A percentile compares a stretch with the other conserved stretches of the same genome.
Evolutionary conservation across 2,888 invertebrate genomes (phyloP).

Genomic region (Notocelia uddmanniana): DNA sequence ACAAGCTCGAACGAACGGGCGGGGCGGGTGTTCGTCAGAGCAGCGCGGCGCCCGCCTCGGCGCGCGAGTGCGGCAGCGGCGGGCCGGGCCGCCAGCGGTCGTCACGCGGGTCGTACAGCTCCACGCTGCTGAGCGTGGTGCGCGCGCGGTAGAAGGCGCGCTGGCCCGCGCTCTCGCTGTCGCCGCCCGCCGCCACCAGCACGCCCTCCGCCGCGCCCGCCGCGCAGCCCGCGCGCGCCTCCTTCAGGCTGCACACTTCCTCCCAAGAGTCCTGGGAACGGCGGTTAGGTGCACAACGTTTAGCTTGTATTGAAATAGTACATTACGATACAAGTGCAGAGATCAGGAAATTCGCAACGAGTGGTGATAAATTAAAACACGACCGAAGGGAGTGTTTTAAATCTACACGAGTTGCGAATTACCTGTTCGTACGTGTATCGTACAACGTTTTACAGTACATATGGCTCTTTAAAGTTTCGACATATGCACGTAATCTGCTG

Average conservation of each 20-base stretch:
- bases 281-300: too few relatives aligned
- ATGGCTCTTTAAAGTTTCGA: too few relatives aligned
- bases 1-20: too few relatives aligned
- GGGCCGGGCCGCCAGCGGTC: conserved; percentile 93
- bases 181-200: conserved; percentile 94
- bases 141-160: conserved; percentile 93
- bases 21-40: conserved; percentile 79
- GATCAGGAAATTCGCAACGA: too few relatives aligned
- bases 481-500: too few relatives aligned
- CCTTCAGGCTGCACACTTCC: conserved; percentile 89
- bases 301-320: too few relatives aligned
- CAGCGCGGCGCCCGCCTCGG: conserved; percentile 95
- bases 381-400: too few relatives aligned
- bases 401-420: too few relatives aligned
- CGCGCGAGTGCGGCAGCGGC: conserved; percentile 92
- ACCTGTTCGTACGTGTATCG: too few relatives aligned
- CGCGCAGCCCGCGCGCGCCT: conserved; percentile 93
- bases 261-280: conserved; percentile 90
- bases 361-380: too few relatives aligned
- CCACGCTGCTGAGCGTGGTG: conserved; percentile 93
- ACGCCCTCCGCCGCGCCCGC: conserved; percentile 94
- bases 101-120: conserved; percentile 92
- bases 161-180: conserved; percentile 91
- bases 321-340: too few relatives aligned
- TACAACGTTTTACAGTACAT: too few relatives aligned